phyloP scores from a whole-genome alignment of 2,113 vertebrate genomes.

The Vidua macroura region DNA sequence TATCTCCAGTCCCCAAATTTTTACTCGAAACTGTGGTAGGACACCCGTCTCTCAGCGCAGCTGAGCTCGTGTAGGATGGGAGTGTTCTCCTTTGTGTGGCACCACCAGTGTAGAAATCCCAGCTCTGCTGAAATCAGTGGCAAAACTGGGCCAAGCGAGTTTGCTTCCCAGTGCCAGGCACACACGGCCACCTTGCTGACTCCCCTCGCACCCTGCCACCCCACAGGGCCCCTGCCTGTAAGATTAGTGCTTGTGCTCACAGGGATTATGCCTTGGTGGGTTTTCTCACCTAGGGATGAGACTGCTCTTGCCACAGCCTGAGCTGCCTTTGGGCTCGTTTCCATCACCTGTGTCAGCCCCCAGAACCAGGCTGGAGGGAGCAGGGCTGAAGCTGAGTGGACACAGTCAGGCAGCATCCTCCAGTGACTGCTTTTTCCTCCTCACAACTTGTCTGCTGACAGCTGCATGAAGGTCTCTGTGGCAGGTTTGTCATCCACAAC shows the following conservation, averaged over 20 bases:
- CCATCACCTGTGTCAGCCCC: not conserved
- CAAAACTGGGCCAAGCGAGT: not conserved
- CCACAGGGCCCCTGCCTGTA: rapidly evolving
- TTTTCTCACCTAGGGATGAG: not conserved
- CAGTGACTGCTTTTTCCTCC: not conserved
- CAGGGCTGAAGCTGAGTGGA: not conserved
- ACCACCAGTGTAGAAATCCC: rapidly evolving
- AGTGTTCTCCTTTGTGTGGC: rapidly evolving
- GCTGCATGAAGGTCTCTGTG: not conserved
- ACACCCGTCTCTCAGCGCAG: not conserved
- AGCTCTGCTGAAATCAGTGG: not conserved
- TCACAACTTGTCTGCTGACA: not conserved
- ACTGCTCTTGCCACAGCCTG: not conserved
- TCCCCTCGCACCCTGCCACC: not conserved
- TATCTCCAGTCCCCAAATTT: not conserved
- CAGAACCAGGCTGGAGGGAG: not conserved
- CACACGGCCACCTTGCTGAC: rapidly evolving
- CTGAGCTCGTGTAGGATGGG: rapidly evolving
- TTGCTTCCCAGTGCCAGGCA: not conserved
- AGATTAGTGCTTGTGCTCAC: not conserved
- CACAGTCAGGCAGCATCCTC: not conserved
- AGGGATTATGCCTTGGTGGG: not conserved
- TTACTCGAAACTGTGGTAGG: not conserved
- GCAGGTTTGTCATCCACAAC: not conserved
- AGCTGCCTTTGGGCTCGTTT: not conserved